Base-by-base conservation (phyloP, 2,888 invertebrate genomes). In the Diadegma fenestrale region DNA sequence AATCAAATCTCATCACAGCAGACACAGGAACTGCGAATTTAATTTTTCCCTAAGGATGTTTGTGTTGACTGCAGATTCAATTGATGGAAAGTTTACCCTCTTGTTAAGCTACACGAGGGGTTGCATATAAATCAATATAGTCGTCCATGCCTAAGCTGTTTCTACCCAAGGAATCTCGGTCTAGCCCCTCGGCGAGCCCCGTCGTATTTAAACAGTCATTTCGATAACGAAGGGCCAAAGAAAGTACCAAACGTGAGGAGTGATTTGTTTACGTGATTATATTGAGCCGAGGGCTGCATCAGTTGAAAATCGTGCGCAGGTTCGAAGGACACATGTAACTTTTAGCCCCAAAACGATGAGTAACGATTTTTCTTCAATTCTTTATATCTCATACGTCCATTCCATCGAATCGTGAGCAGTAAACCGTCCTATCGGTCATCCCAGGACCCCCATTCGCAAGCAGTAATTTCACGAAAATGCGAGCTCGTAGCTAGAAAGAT, bases 381-480 rank as follows among this genome's bases (percentile, higher is more conserved):
- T 22, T 10, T 22, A 3, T 54, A 10, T 51, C 51, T 10, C 51
- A 33, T 33, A 51, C 8, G 8, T 19, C 7, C 14, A 63, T 30
- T 7, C 22, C 37, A 33, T 19, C 2, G 37, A 63, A 6, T 51
- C 33, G 10, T 22, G n/a, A 30, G 26, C 54, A 26, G 68, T 22
- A 61, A 61, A 72, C 37, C 72, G n/a, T 17, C 19, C 33, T 58
- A 19, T 41, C 72, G 66, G 17, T 68, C n/a, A 58, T 30, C 14
- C 43, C n/a, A n/a, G n/a, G 41, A 63, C 80, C 30, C 19, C 33
- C 58, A 72, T 82, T 77, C 58, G 72, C 43, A 17, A 64, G 37
- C 22, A 4, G 14, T 43, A 71, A 82, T 43, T 77, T 77, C 58
- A 37, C 64, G 19, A 77, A n/a, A 41, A 54, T 45, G n/a, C 41